phyloP scores from a whole-genome alignment of 2,888 invertebrate species.

The Lasioglossum pauxillum region DNA sequence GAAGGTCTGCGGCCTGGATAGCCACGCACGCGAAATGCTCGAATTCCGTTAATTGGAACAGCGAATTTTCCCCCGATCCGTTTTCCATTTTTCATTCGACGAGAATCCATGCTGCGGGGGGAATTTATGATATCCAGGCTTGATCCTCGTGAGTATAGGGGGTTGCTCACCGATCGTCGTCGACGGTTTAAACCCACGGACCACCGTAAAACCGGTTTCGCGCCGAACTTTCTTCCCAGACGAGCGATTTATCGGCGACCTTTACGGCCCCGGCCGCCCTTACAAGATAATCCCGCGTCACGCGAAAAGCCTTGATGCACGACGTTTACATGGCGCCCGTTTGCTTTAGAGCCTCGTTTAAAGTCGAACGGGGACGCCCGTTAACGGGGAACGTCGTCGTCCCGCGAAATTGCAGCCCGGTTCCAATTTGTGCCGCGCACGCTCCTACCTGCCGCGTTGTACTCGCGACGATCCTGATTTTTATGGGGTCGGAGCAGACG shows the following conservation, averaged over 20 bases:
- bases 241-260: conserved; percentile 68
- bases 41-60: conserved; percentile 29
- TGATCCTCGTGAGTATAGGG: neutral
- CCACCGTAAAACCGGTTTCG: conserved; percentile 66
- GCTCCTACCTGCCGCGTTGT: neutral
- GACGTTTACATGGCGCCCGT: conserved; percentile 35
- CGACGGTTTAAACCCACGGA: conserved; percentile 55
- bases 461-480: neutral
- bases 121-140: neutral
- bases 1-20: conserved; percentile 5
- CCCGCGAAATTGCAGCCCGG: conserved; percentile 11
- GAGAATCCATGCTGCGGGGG: neutral
- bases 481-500: neutral
- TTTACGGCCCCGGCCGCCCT: conserved; percentile 57
- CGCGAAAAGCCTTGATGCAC: conserved; percentile 59
- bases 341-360: conserved; percentile 47
- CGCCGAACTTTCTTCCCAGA: conserved; percentile 51
- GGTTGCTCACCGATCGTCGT: neutral
- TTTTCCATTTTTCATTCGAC: neutral
- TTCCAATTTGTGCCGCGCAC: conserved; percentile 2
- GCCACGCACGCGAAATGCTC: conserved; percentile 4
- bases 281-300: conserved; percentile 64
- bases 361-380: conserved; percentile 44
- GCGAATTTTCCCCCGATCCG: neutral
- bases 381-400: conserved; percentile 31